phyloP scores from a whole-genome alignment of 2,888 invertebrate genomes.

The Priocnemis perturbator region DNA sequence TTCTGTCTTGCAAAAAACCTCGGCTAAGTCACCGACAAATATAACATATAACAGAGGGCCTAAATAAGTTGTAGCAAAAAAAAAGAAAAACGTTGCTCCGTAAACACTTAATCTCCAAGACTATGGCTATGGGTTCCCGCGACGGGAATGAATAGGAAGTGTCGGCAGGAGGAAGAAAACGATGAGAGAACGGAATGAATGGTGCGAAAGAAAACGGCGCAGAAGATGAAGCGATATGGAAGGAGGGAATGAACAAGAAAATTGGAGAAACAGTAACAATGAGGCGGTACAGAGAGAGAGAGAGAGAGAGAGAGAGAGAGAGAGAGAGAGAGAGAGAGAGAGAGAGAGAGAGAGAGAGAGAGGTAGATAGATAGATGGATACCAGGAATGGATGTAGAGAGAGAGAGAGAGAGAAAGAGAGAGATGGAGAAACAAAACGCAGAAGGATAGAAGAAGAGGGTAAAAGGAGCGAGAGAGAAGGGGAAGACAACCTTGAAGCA shows the following conservation, averaged over 20 bases:
- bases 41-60: too few relatives aligned
- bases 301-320: conserved; percentile 8
- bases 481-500: conserved; percentile 65
- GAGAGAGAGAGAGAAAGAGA: background rate
- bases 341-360: background rate
- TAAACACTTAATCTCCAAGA: too few relatives aligned
- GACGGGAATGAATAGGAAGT: too few relatives aligned
- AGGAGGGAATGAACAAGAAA: conserved; percentile 12
- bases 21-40: too few relatives aligned
- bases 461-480: background rate
- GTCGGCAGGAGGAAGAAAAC: too few relatives aligned
- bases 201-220: background rate
- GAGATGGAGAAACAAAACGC: background rate
- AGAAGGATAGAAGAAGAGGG: background rate
- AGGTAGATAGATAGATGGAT: background rate
- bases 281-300: background rate
- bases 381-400: background rate
- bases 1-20: too few relatives aligned
- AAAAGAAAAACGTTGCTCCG: too few relatives aligned
- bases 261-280: background rate
- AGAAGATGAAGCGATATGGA: background rate
- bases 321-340: background rate
- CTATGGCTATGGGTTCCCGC: too few relatives aligned
- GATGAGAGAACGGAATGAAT: conserved; percentile 8
- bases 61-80: too few relatives aligned